Evolutionary conservation across 2,888 invertebrate genomes (phyloP), one percentile per base, ranked within the genome.

Genomic region (Maniola hyperantus): DNA sequence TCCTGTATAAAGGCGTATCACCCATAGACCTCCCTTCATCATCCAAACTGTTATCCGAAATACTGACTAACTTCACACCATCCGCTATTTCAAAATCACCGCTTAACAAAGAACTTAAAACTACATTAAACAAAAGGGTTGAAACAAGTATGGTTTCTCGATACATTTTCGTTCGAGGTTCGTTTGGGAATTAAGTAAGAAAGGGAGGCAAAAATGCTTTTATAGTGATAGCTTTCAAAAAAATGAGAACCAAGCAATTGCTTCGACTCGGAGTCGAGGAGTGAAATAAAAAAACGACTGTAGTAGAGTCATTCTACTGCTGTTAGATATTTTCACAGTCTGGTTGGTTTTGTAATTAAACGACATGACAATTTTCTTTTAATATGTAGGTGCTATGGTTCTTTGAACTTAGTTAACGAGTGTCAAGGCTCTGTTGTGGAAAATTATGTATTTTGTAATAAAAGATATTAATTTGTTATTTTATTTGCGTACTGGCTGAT

Each of bases 61-160:
- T 81, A 70, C 93, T 93, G 46, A 95, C 93, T 77, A 96, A 84
- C 74, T 93, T 94, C 36, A 96, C 94, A 57, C 95, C 96, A 15
- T 95, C 94, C 10, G 94, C 87, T 34, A 96, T 80, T 69, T 93
- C 93, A 67, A 94, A 76, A 77, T 94, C 94, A 71, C 93, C 93
- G 20, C 91, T 90, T 6, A 92, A 74, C 1, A 74, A 46, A 0
- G 88, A 87, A 20, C 82, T 84, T 5, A 83, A 66, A 0, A 76
- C 73, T 2, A 76, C 26, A 13, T 82, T 71, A 42, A 57, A 5
- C 8, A 75, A 71, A 48, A 91, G 69, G 71, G 80, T 71, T 20
- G 84, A 66, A 39, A 80, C 11, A 51, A 85, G 64, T 13, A 80
- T 54, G 61, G 80, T 71, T 71, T 74, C 71, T 73, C 86, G 87